Evolutionary conservation across 2,797 vertebrate genomes (phyloP).

Genomic region (Chelonia mydas): DNA sequence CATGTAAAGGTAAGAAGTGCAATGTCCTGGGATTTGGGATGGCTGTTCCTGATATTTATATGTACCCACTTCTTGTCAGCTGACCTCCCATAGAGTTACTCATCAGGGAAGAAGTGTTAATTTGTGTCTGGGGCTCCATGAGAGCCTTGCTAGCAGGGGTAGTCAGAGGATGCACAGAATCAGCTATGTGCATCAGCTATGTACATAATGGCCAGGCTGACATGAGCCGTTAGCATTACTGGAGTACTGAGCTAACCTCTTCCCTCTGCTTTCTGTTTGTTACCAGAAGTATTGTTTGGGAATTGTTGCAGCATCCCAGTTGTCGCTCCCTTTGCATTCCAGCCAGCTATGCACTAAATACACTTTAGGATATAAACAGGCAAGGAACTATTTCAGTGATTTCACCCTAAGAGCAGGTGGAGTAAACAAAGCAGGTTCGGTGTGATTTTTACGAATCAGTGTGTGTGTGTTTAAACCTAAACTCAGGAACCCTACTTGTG

Average conservation of each 20-base stretch:
- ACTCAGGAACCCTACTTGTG: background rate
- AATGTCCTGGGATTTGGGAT: background rate
- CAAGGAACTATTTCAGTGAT: background rate
- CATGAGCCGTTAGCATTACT: background rate
- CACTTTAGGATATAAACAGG: background rate
- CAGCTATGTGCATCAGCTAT: background rate
- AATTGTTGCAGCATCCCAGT: background rate
- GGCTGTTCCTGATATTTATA: background rate
- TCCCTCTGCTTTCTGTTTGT: background rate
- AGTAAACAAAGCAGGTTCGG: background rate
- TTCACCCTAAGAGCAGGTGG: background rate
- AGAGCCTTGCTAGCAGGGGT: background rate
- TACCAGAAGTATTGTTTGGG: background rate
- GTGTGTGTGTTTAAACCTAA: background rate
- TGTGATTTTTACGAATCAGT: background rate
- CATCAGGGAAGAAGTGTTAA: background rate
- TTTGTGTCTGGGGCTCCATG: slow-evolving; percentile 13
- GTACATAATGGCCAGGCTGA: background rate
- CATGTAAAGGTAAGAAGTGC: background rate
- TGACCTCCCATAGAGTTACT: slow-evolving; percentile 4
- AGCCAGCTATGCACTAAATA: background rate
- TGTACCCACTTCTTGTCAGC: background rate
- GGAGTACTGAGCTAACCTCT: background rate
- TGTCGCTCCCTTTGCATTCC: background rate
- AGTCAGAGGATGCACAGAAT: background rate